phyloP scores from a whole-genome alignment of 2,888 invertebrate genomes.

The Cyaniris semiargus region DNA sequence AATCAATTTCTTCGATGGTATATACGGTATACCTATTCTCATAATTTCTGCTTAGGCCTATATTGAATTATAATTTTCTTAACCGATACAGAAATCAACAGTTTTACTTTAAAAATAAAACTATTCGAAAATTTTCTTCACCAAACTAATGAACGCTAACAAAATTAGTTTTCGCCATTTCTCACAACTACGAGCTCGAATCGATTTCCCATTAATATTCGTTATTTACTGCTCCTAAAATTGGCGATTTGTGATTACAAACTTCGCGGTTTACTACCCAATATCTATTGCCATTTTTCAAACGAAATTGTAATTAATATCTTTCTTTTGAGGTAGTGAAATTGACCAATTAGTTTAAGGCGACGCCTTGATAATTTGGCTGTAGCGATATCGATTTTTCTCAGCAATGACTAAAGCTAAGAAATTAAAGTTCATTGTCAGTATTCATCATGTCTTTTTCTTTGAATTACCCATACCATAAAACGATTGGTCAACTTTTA shows the following conservation, averaged over 20 bases:
- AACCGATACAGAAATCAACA: too few relatives aligned
- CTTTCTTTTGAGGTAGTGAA: not conserved
- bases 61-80: too few relatives aligned
- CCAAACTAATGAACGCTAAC: slow-evolving; percentile 25
- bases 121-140: slow-evolving; percentile 15
- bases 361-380: too few relatives aligned
- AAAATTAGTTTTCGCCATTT: slow-evolving; percentile 25
- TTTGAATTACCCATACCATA: too few relatives aligned
- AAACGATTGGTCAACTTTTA: too few relatives aligned
- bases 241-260: slow-evolving; percentile 31
- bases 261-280: slow-evolving; percentile 19
- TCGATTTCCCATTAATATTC: slow-evolving; percentile 30
- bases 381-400: too few relatives aligned
- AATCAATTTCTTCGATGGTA: too few relatives aligned
- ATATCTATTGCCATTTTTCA: slow-evolving; percentile 19
- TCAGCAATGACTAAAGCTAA: too few relatives aligned
- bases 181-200: slow-evolving; percentile 24
- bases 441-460: too few relatives aligned
- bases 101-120: not conserved
- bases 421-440: too few relatives aligned
- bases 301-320: not conserved
- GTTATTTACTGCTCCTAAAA: slow-evolving; percentile 30
- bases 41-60: too few relatives aligned
- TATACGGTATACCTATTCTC: too few relatives aligned
- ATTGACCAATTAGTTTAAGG: not conserved